Evolutionary conservation across 1,140 invertebrate genomes (phyloP).

Genomic region (Idris sp.): DNA sequence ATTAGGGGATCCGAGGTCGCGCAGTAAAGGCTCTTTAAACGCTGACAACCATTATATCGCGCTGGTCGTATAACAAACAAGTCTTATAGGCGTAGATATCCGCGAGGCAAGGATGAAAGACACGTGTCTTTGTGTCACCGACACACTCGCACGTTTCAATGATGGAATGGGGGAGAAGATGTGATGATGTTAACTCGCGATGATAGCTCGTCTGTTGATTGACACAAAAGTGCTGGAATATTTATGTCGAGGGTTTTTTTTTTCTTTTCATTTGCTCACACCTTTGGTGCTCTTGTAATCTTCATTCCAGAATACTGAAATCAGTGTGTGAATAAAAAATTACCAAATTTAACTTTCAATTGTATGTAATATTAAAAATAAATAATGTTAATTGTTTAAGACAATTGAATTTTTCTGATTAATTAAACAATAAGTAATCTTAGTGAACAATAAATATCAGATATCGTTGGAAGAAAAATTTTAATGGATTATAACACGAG

Average conservation of each 20-base stretch:
- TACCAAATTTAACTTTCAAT: too few relatives aligned
- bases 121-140: slow-evolving; percentile 19
- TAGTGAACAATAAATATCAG: too few relatives aligned
- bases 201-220: slow-evolving; percentile 13
- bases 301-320: not conserved
- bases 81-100: slow-evolving; percentile 22
- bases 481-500: too few relatives aligned
- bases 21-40: slow-evolving; percentile 50
- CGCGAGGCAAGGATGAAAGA: slow-evolving; percentile 10
- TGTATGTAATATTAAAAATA: too few relatives aligned
- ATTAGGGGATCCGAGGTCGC: slow-evolving; percentile 25
- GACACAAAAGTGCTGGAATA: not conserved
- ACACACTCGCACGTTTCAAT: slow-evolving; percentile 19
- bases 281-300: not conserved
- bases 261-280: not conserved
- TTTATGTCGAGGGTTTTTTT: slow-evolving; percentile 9
- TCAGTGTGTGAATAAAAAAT: not conserved
- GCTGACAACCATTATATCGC: slow-evolving; percentile 67
- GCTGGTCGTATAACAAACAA: slow-evolving; percentile 54
- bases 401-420: too few relatives aligned
- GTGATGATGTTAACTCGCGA: slow-evolving; percentile 18
- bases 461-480: too few relatives aligned
- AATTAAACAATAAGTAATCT: too few relatives aligned
- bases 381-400: too few relatives aligned
- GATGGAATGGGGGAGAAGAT: slow-evolving; percentile 18